Base-by-base conservation (phyloP, 2,888 invertebrate species). In the Agonum fuliginosum region DNA sequence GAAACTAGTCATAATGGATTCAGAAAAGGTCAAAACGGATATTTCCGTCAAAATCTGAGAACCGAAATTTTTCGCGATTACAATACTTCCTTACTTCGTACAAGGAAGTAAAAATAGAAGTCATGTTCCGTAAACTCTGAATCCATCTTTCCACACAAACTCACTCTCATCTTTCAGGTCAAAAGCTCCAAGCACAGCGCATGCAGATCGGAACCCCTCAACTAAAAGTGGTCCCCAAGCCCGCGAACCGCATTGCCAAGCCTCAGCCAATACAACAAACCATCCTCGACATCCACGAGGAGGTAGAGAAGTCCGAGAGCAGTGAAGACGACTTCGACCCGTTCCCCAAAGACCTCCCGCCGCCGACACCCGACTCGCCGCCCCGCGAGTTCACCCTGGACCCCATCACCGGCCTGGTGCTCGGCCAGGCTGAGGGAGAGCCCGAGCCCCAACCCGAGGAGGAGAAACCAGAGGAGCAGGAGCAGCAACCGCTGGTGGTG, bases 341-440 rank as follows among this genome's bases (percentile, higher is more conserved):
- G 81, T 92, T 91, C 87, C 91, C 91, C 17, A 84, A 84, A 8
- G 89, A 89, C 73, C 83, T 88, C 78, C 90, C 90, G 78, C 85
- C 91, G 48, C 86, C 91, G 10, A 87, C 87, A 79, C 90, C 90
- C 0, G 89, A 89, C n/a, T 91, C 91, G 83, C 93, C 93, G 17
- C 91, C 91, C 6, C 89, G 91, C 78, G 91, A 91, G 73, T 91
- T 93, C 73, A 92, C 93, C 54, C 87, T 95, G 80, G 94, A 94
- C 83, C 93, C 93, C 0, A 86, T 90, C 12, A 92, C 92, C 1
- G 93, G 92, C 72, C 87, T 88, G 81, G 84, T 88, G 69, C 81
- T 87, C 78, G 90, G 91, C 80, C 89, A 91, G 81, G 91, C 91
- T 1, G 92, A 92, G 86, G 90, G 89, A 4, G 80, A 69, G 17